These are phyloP conservation scores for Drosophila ochracea DNA, from an alignment of 2,888 invertebrate species.

Conservation along the genomic window DNA sequence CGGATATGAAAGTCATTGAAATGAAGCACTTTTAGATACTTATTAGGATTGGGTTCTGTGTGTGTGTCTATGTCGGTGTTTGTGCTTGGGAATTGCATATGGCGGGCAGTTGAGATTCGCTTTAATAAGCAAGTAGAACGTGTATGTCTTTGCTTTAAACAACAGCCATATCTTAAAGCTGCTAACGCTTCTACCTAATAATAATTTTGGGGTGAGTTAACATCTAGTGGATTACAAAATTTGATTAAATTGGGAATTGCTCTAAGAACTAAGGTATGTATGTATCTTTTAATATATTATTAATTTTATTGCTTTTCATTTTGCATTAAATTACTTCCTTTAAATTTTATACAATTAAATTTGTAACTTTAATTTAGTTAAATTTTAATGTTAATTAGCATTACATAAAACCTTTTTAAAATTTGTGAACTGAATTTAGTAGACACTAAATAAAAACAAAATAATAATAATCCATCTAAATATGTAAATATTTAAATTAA, in stretches of 20 bases:
- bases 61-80: background rate
- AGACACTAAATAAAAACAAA: background rate
- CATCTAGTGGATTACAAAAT: background rate
- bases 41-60: conserved; percentile 24
- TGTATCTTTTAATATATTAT: background rate
- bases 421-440: background rate
- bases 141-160: background rate
- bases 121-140: conserved; percentile 4
- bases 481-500: background rate
- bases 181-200: too few relatives aligned
- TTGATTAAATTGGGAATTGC: background rate
- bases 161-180: background rate
- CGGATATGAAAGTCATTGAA: conserved; percentile 65
- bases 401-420: background rate
- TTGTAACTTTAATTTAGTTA: background rate
- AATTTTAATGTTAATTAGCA: background rate
- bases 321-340: background rate
- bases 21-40: conserved; percentile 41
- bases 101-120: background rate
- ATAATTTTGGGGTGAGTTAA: background rate
- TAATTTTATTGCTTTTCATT: background rate
- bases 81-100: conserved; percentile 5
- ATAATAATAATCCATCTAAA: background rate
- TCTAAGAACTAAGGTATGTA: background rate
- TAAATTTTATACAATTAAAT: background rate